Conservation (phyloP, 2,797 vertebrate species). For the Ibycter americanus region DNA sequence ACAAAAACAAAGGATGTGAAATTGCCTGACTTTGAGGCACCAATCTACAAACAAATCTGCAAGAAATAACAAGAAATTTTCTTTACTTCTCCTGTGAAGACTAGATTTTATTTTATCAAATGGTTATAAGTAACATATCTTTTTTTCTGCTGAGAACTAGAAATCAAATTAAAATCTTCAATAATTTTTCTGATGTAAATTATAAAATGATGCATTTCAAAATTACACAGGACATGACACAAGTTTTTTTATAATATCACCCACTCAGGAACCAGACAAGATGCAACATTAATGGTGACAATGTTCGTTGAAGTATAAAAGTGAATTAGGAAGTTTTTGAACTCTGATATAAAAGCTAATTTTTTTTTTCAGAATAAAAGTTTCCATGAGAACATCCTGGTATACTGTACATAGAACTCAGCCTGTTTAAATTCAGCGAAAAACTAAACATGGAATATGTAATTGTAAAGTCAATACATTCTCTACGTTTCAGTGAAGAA, state of each 20-base stretch:
- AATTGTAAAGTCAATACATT: neutral
- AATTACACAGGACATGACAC: neutral
- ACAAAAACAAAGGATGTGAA: neutral
- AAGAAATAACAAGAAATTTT: neutral
- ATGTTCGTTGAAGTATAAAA: neutral
- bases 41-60: neutral
- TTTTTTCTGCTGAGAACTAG: neutral
- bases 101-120: neutral
- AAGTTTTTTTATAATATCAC: neutral
- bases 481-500: neutral
- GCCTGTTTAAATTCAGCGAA: neutral
- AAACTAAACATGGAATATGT: neutral
- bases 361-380: neutral
- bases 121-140: neutral
- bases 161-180: neutral
- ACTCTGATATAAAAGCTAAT: neutral
- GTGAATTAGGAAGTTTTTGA: neutral
- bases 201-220: neutral
- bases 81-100: neutral
- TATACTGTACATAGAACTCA: neutral
- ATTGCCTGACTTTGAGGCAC: neutral
- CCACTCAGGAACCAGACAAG: neutral
- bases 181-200: neutral
- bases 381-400: neutral
- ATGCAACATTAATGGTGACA: neutral